These are phyloP conservation scores for Metopia argyrocephala DNA, from an alignment of 2,888 invertebrate species.

Conservation along the genomic window DNA sequence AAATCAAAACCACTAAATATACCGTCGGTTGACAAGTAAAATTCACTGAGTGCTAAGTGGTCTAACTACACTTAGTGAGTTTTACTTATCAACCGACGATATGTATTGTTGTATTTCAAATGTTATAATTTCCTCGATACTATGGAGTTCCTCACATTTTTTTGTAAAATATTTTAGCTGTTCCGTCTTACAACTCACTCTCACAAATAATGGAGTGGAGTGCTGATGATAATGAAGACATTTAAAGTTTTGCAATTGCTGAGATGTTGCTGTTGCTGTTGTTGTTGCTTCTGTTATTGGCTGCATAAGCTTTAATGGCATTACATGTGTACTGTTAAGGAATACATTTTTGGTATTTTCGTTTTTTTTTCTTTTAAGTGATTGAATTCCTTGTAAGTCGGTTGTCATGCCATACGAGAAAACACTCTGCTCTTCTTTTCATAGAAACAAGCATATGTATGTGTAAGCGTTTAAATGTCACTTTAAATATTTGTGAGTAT, in stretches of 20 bases:
- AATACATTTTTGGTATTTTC: constrained; percentile 43
- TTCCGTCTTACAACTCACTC: background rate
- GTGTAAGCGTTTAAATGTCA: background rate
- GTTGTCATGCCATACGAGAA: background rate
- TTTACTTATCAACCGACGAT: too few relatives aligned
- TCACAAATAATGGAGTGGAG: background rate
- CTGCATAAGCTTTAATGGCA: constrained; percentile 6
- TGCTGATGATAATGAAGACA: background rate
- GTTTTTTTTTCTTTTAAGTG: too few relatives aligned
- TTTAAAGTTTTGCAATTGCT: background rate
- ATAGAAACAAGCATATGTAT: background rate
- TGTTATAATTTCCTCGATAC: too few relatives aligned
- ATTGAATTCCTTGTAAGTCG: constrained; percentile 55
- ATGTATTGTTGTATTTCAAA: too few relatives aligned
- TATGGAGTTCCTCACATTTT: background rate
- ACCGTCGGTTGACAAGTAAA: too few relatives aligned
- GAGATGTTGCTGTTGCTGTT: background rate
- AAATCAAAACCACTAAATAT: too few relatives aligned
- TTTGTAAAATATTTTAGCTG: background rate
- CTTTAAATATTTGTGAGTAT: too few relatives aligned
- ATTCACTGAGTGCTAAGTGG: too few relatives aligned
- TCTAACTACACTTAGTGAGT: too few relatives aligned
- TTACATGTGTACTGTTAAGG: constrained; percentile 35
- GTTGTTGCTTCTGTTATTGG: background rate
- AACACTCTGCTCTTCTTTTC: background rate